A percentile compares a stretch with the other conserved stretches of the same genome.
These are phyloP conservation scores for Zosterops hypoxanthus DNA, from an alignment of 2,113 vertebrate species.

Conservation along the genomic window DNA sequence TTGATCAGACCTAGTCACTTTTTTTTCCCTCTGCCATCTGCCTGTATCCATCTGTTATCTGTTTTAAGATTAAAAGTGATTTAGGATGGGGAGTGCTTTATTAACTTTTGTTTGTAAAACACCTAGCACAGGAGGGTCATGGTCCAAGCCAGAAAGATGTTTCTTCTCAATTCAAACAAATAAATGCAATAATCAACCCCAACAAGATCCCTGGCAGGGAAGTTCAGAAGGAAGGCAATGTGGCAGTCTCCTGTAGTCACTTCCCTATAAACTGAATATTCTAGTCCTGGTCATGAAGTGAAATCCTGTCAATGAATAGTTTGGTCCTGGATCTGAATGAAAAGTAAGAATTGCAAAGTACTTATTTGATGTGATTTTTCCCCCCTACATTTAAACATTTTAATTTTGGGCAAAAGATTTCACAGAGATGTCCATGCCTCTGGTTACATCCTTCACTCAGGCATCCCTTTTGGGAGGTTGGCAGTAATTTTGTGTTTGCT, in stretches of 20 bases:
- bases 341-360: background rate
- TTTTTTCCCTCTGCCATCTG: slow-evolving; percentile 49
- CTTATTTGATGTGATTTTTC: background rate
- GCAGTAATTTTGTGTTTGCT: background rate
- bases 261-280: background rate
- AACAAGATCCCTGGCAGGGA: background rate
- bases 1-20: background rate
- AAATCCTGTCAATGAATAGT: background rate
- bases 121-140: background rate
- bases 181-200: background rate
- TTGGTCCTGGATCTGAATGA: background rate
- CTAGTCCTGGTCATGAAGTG: background rate
- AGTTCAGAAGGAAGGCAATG: background rate
- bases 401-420: background rate
- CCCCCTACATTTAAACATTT: background rate
- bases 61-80: slow-evolving; percentile 7
- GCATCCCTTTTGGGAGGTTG: background rate
- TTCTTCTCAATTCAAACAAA: background rate
- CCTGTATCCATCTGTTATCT: slow-evolving; percentile 46
- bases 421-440: background rate
- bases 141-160: background rate
- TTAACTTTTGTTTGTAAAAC: background rate
- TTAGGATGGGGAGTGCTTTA: background rate
- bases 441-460: background rate
- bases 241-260: background rate